Conservation (phyloP, 2,113 vertebrate species). For the Calonectris borealis region DNA sequence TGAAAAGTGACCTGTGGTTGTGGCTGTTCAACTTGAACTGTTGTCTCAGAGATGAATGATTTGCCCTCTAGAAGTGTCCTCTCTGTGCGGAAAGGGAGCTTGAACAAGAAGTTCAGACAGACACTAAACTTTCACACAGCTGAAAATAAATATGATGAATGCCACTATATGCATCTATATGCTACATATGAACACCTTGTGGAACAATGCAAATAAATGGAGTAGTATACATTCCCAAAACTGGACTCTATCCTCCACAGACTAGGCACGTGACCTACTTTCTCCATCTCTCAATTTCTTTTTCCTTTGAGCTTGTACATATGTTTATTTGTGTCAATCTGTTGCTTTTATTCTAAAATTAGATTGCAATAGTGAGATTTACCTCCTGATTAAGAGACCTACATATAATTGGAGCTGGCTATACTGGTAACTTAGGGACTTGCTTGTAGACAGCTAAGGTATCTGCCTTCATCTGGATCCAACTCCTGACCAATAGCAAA, state of each 20-base stretch:
- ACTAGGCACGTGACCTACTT: background rate
- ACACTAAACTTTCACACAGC: background rate
- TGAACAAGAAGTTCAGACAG: background rate
- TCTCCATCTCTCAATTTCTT: background rate
- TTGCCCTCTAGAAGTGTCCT: background rate
- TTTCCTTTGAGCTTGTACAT: background rate
- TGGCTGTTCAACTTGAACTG: background rate
- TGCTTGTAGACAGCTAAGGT: background rate
- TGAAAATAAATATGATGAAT: background rate
- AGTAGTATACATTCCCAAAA: background rate
- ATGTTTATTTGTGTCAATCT: background rate
- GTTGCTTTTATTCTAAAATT: background rate
- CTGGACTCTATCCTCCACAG: background rate
- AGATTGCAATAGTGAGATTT: background rate
- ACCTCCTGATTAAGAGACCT: background rate
- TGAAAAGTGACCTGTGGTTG: background rate
- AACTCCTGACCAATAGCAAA: background rate
- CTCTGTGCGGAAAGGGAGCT: background rate
- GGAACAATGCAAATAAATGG: background rate
- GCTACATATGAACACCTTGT: background rate
- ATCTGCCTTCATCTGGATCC: background rate
- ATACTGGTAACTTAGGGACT: background rate
- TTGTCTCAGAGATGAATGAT: background rate
- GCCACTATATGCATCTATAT: background rate
- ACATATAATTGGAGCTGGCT: background rate